A percentile compares a stretch with the other conserved stretches of the same genome.
Evolutionary conservation across 2,113 vertebrate species (phyloP).

Genomic region (Dicentrarchus labrax): DNA sequence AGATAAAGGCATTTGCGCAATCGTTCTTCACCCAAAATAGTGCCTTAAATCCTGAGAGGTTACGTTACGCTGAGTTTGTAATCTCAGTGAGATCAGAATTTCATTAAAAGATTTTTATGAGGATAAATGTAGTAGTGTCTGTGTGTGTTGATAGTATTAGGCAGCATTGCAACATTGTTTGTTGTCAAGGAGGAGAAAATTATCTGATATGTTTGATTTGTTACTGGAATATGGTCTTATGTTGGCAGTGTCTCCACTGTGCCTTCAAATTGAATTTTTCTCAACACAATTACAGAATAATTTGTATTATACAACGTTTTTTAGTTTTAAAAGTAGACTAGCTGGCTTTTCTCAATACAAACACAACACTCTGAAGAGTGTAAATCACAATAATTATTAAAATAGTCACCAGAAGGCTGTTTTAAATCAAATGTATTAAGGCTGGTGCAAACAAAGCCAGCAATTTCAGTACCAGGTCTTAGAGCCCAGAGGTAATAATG

Average conservation of each 20-base stretch:
- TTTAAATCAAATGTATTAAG: constrained; percentile 2
- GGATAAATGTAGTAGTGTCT: constrained; percentile 56
- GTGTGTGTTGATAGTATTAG: constrained; percentile 61
- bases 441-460: constrained; percentile 29
- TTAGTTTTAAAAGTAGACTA: not conserved
- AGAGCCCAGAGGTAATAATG: constrained; percentile 16
- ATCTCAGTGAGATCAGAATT: constrained; percentile 59
- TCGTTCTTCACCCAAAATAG: constrained; percentile 7
- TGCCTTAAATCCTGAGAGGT: constrained; percentile 39
- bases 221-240: constrained; percentile 56
- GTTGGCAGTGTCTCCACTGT: constrained; percentile 2
- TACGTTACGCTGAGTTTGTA: constrained; percentile 41
- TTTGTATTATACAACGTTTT: constrained; percentile 7
- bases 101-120: constrained; percentile 68
- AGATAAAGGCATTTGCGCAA: constrained; percentile 67
- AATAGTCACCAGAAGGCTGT: constrained; percentile 11
- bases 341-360: constrained; percentile 25
- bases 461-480: constrained; percentile 29
- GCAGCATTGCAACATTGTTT: constrained; percentile 69
- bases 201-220: constrained; percentile 36
- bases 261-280: not conserved
- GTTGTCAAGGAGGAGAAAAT: constrained; percentile 65
- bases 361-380: not conserved
- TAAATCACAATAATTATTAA: not conserved
- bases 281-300: constrained; percentile 8